phyloP scores from a whole-genome alignment of 2,113 vertebrate genomes.

The Ceyx margarethae region DNA sequence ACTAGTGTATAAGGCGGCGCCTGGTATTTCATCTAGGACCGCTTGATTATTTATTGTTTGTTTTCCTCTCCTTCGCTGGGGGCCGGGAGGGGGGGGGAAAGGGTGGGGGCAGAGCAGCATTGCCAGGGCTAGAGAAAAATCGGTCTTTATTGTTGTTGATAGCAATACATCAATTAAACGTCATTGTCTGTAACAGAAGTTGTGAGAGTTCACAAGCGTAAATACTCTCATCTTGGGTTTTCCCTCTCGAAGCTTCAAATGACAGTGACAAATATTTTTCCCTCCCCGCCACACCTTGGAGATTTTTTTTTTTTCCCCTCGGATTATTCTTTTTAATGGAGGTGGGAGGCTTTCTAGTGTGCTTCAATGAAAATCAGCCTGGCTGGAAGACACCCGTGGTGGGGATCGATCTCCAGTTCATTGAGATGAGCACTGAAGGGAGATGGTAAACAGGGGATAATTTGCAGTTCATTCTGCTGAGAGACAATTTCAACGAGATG shows the following conservation, averaged over 20 bases:
- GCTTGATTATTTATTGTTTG: constrained; percentile 75
- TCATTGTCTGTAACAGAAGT: constrained; percentile 72
- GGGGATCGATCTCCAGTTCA: constrained; percentile 84
- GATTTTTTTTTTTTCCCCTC: not conserved
- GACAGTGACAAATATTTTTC: constrained; percentile 45
- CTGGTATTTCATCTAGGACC: constrained; percentile 19
- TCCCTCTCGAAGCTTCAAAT: not conserved
- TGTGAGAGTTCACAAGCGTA: constrained; percentile 60
- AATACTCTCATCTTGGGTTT: not conserved
- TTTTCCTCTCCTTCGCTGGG: constrained; percentile 68
- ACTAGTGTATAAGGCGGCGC: not conserved
- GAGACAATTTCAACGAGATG: constrained; percentile 82
- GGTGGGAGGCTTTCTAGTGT: constrained; percentile 39
- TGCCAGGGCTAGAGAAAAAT: constrained; percentile 66
- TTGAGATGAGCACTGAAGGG: constrained; percentile 87
- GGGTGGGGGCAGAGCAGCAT: constrained; percentile 55
- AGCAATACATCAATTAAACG: constrained; percentile 74
- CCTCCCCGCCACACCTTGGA: constrained; percentile 8
- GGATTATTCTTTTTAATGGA: constrained; percentile 43
- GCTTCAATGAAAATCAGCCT: constrained; percentile 50
- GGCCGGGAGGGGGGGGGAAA: constrained; percentile 49
- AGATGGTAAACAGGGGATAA: constrained; percentile 86
- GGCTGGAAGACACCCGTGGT: constrained; percentile 55
- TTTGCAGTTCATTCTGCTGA: constrained; percentile 84
- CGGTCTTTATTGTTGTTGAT: constrained; percentile 71